phyloP scores from a whole-genome alignment of 2,888 invertebrate genomes.

The Steromphala cineraria region DNA sequence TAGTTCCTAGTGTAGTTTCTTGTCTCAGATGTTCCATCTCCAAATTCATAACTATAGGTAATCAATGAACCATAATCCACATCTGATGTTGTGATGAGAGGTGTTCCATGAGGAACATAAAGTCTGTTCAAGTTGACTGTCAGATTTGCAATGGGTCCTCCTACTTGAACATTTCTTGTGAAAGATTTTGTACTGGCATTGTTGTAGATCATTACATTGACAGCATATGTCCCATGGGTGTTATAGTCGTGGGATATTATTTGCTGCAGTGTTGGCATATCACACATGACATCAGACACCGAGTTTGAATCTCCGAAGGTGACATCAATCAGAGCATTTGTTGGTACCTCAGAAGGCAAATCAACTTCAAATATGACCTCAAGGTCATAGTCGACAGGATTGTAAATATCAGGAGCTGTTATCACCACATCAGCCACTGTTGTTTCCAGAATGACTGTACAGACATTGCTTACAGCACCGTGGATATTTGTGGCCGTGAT shows the following conservation, averaged over 20 bases:
- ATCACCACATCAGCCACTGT: constrained; percentile 17
- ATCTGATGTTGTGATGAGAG: constrained; percentile 4
- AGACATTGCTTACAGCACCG: neutral
- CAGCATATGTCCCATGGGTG: constrained; percentile 23
- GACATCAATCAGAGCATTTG: constrained; percentile 23
- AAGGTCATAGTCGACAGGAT: constrained; percentile 17
- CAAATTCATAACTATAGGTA: constrained; percentile 26
- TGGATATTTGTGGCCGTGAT: neutral
- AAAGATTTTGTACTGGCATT: constrained; percentile 21
- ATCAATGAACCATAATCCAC: constrained; percentile 27
- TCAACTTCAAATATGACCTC: constrained; percentile 21
- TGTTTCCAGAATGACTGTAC: neutral
- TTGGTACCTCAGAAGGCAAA: neutral
- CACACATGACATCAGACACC: neutral
- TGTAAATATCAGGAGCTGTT: neutral
- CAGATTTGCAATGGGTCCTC: constrained; percentile 21
- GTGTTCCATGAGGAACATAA: neutral
- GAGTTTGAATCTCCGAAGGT: constrained; percentile 29
- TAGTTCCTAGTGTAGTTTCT: neutral
- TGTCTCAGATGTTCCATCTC: constrained; percentile 19
- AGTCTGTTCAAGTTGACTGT: constrained; percentile 16
- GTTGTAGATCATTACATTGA: constrained; percentile 19
- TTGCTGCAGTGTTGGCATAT: neutral
- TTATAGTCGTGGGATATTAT: constrained; percentile 21
- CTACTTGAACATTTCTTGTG: constrained; percentile 15